Base-by-base conservation (phyloP, 2,888 invertebrate genomes). In the Diarsia mendica region DNA sequence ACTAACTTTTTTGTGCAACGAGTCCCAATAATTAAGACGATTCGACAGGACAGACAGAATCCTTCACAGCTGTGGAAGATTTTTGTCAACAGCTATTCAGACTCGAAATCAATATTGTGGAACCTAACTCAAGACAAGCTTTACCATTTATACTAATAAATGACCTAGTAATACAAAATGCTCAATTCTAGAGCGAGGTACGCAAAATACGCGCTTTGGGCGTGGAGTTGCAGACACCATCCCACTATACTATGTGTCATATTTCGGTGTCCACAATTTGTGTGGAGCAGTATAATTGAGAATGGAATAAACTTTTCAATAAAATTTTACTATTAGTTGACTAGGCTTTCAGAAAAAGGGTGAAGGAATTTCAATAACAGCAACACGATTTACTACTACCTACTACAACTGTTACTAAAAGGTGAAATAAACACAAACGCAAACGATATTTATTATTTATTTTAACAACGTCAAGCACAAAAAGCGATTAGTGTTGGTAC, bases 401-500 rank as follows among this genome's bases (percentile, higher is more conserved):
- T 28, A 33, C 48, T 80, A 75, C 61, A 81, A 49, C n/a, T 66
- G 28, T 28, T 28, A 28, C 28, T 28, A 28, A 77, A 69, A 79
- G 86, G 86, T 76, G 63, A 86, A 85, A 72, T 79, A 84, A 87
- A 86, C 82, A 86, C 74, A 73, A 82, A 83, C 46, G 23, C 76
- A 74, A 85, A 84, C 82, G 49, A 77, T 72, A 77, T 58, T 61
- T 64, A 76, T 61, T 77, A 79, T 84, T 84, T 83, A 84, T 82
- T 88, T 83, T 77, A 88, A 87, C 83, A 85, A 64, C 33, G 44
- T 49, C 13, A 87, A 82, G 80, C 84, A 84, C 83, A 86, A 28
- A 82, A 75, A 81, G 81, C 75, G 53, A 80, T 76, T 76, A 80
- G 83, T 77, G 71, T 74, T 79, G 72, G 69, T 82, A 76, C 74